Base-by-base conservation (phyloP, 2,113 vertebrate species). In the Todiramphus saurophagus region DNA sequence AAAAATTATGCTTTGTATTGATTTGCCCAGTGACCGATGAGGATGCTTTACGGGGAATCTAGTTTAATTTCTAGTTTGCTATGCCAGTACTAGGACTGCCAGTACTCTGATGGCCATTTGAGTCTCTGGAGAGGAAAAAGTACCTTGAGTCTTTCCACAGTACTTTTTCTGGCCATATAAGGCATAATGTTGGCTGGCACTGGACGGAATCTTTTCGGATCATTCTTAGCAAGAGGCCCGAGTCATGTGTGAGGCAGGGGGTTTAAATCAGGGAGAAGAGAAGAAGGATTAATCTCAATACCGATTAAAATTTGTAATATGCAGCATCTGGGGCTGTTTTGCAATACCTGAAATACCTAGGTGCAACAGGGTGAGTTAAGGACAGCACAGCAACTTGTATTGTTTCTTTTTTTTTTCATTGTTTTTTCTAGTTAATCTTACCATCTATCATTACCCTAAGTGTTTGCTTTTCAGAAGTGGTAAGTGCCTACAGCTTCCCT, bases 91-190 rank as follows among this genome's bases (percentile, higher is more conserved):
- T 51, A 28, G 60, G 50, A 55, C 59, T 72, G 70, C 66, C 56
- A 90, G 64, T 94, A 51, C n/a, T 91, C 43, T 79, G 58, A 83
- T 59, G 55, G 72, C 79, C n/a, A 64, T 18, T 17, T 84, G 35
- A 83, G 66, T 66, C 46, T 91, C 66, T 90, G 70, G 87, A 77
- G 76, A 86, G 30, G 43, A 78, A 72, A 35, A 78, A 87, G 76
- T 84, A 63, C 48, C 59, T 89, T 89, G 46, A 91, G 67, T 87
- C 91, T 94, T 92, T 58, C 77, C 9, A 2, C 18, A 86, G 74
- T 69, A 60, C 48, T 95, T 84, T 85, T 83, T 92, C 67, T 89
- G 64, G 67, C 74, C 64, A 27, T 94, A 58, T 87, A 94, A 70
- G 74, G 83, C 44, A 51, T 88, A n/a, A 43, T 56, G 16, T 78